These are phyloP conservation scores for Echiichthys vipera DNA, from an alignment of 2,797 vertebrate species.

Conservation along the genomic window DNA sequence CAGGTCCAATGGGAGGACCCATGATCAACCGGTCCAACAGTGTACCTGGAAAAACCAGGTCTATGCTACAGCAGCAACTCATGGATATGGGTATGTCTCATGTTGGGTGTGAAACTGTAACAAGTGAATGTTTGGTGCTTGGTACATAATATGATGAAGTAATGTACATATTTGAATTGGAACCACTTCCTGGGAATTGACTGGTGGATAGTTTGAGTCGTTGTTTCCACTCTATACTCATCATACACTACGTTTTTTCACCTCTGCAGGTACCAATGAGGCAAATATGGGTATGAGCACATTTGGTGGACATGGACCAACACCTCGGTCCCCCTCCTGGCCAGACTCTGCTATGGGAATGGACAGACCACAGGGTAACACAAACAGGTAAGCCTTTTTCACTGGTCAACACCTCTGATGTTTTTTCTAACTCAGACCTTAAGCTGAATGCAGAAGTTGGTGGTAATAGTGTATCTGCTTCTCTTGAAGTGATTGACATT, in stretches of 20 bases:
- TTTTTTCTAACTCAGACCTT: neutral
- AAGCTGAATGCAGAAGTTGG: neutral
- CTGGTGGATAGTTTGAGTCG: neutral
- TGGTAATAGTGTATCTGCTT: neutral
- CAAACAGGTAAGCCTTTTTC: slow-evolving; percentile 85
- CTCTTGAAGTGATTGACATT: neutral
- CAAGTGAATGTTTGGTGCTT: neutral
- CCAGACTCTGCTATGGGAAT: slow-evolving; percentile 88
- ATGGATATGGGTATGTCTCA: slow-evolving; percentile 91
- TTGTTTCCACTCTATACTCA: neutral
- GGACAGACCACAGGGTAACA: slow-evolving; percentile 82
- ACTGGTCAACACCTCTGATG: neutral
- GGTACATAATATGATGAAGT: neutral
- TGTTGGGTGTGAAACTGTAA: neutral
- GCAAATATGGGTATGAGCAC: slow-evolving; percentile 88
- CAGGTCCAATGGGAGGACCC: slow-evolving; percentile 82
- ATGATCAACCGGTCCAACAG: slow-evolving; percentile 90
- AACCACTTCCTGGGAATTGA: too few species aligned
- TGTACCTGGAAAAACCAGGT: slow-evolving; percentile 84
- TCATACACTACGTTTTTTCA: neutral
- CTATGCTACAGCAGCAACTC: slow-evolving; percentile 91
- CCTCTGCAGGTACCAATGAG: slow-evolving; percentile 87
- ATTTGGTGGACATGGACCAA: slow-evolving; percentile 87
- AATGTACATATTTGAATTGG: neutral
- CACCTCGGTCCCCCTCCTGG: slow-evolving; percentile 91